These are phyloP conservation scores for Drosophila austrosaltans DNA, from an alignment of 2,888 invertebrate species.

Conservation along the genomic window DNA sequence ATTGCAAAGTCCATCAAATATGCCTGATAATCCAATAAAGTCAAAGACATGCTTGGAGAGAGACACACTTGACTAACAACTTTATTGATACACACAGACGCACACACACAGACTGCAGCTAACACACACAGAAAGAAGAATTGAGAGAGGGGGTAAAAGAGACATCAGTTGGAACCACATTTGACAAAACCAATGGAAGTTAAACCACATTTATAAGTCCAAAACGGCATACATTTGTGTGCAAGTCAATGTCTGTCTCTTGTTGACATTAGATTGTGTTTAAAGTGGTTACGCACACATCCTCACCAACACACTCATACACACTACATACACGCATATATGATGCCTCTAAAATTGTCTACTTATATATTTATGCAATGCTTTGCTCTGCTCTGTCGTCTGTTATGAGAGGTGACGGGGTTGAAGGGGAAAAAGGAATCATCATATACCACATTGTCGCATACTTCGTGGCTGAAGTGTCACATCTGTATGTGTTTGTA, in stretches of 20 bases:
- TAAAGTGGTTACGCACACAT: conserved; percentile 67
- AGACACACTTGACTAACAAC: conserved; percentile 65
- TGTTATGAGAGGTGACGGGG: conserved; percentile 17
- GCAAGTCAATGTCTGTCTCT: conserved; percentile 30
- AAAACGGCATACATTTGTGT: conserved; percentile 47
- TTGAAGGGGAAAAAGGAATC: neutral
- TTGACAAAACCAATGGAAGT: conserved; percentile 70
- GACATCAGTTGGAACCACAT: conserved; percentile 46
- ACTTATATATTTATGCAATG: conserved; percentile 73
- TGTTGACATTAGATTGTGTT: conserved; percentile 76
- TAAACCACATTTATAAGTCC: conserved; percentile 76
- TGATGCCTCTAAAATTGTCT: conserved; percentile 68
- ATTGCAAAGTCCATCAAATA: conserved; percentile 66
- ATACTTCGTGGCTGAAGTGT: conserved; percentile 52
- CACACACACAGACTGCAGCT: neutral
- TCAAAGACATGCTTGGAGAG: conserved; percentile 55
- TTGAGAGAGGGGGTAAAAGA: neutral
- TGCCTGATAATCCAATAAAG: conserved; percentile 78
- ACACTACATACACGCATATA: conserved; percentile 32
- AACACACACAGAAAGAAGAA: conserved; percentile 18
- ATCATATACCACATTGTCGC: conserved; percentile 71
- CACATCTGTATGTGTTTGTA: conserved; percentile 22
- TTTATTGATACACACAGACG: conserved; percentile 64
- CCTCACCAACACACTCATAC: conserved; percentile 18
- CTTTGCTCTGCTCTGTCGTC: conserved; percentile 23